These are phyloP conservation scores for Microcebus tavaratra DNA, from an alignment of 2,113 vertebrate species.

Conservation along the genomic window DNA sequence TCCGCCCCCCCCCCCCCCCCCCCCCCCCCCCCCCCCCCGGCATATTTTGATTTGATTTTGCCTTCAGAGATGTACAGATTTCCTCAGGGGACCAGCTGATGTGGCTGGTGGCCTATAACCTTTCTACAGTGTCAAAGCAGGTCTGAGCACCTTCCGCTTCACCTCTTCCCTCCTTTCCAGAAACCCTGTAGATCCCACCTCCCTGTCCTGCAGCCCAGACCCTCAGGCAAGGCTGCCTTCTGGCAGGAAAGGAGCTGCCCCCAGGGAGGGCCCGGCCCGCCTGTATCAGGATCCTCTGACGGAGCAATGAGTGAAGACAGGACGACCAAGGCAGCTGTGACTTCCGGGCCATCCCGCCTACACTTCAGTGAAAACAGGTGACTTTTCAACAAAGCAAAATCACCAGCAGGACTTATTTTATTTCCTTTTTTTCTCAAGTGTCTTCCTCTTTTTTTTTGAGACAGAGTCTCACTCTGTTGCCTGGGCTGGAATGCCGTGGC, in stretches of 20 bases:
- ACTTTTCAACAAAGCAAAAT: neutral
- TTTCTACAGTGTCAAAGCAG: neutral
- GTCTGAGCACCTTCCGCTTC: too few species aligned
- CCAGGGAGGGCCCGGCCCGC: neutral
- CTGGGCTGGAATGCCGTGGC: too few species aligned
- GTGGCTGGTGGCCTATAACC: neutral
- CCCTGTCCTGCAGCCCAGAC: neutral
- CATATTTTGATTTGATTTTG: neutral
- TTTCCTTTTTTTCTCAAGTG: neutral
- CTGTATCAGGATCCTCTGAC: neutral
- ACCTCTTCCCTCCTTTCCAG: neutral
- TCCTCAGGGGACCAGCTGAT: neutral
- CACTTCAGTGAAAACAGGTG: neutral
- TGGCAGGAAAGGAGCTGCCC: neutral
- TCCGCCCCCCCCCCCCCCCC: too few species aligned
- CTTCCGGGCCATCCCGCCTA: neutral
- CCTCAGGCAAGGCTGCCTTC: neutral
- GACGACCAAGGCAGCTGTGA: neutral
- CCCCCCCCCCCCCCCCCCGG: too few species aligned
- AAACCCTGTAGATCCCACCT: neutral
- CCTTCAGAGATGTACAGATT: neutral
- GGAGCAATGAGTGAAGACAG: too few species aligned
- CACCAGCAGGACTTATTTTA: neutral
- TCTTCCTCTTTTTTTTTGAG: neutral
- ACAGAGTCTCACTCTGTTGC: too few species aligned